Percentiles rank a stretch among this genome's conserved stretches.
phyloP scores from a whole-genome alignment of 2,113 vertebrate species.

The Grallaria varia region DNA sequence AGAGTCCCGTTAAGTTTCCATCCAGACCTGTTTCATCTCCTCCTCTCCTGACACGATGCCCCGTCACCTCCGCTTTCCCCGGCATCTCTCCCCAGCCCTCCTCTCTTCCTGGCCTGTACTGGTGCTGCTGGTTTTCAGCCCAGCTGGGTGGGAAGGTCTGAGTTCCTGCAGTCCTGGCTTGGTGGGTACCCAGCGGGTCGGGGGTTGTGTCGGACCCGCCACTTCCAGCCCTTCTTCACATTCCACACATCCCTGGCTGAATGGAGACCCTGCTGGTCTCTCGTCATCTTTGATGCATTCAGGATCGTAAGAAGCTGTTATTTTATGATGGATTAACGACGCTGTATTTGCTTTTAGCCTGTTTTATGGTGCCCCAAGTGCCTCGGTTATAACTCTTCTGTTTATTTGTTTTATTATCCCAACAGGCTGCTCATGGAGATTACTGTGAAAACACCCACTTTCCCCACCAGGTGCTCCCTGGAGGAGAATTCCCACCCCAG shows the following conservation, averaged over 20 bases:
- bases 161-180: not conserved
- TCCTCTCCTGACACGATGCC: not conserved
- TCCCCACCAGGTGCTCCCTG: rapidly evolving
- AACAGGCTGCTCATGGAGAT: not conserved
- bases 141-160: not conserved
- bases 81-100: rapidly evolving
- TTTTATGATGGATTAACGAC: slow-evolving; percentile 37
- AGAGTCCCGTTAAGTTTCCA: not conserved
- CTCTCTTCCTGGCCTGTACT: not conserved
- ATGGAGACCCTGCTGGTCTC: not conserved
- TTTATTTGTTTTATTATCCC: slow-evolving; percentile 48
- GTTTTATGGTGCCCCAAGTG: slow-evolving; percentile 23
- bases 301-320: slow-evolving; percentile 2
- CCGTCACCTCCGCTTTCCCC: not conserved
- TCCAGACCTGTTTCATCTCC: not conserved
- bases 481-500: not conserved
- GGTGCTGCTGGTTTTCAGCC: not conserved
- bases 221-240: not conserved
- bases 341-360: slow-evolving; percentile 36
- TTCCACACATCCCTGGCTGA: not conserved
- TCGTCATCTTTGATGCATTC: not conserved
- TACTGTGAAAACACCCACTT: not conserved
- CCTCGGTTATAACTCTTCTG: slow-evolving; percentile 26
- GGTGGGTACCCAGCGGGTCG: rapidly evolving
- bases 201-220: rapidly evolving